A percentile compares a stretch with the other conserved stretches of the same genome.
These are phyloP conservation scores for Zhuqinia jingwanae DNA, from an alignment of 2,888 invertebrate genomes.

Conservation along the genomic window DNA sequence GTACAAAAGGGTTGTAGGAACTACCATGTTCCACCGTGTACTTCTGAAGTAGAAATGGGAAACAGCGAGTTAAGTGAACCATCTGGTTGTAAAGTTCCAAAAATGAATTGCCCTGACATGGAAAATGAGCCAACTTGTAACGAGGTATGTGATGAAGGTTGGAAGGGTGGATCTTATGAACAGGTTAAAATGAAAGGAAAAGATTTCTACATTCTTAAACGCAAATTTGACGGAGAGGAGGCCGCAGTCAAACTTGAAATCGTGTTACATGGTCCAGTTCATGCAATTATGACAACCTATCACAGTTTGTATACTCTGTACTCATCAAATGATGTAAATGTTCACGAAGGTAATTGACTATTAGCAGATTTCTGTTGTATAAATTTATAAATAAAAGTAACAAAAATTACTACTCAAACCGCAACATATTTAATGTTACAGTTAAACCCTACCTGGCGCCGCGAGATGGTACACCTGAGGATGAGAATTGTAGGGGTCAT, in stretches of 20 bases:
- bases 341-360: not conserved
- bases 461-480: not conserved
- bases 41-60: not conserved
- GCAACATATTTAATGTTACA: not conserved
- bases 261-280: not conserved
- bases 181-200: not conserved
- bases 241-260: not conserved
- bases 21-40: not conserved
- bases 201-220: not conserved
- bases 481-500: not conserved
- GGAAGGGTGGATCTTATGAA: not conserved
- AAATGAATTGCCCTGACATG: not conserved
- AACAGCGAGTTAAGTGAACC: not conserved
- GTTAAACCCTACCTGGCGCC: not conserved
- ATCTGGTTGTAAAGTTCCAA: not conserved
- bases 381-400: too few species aligned
- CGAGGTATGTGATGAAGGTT: not conserved
- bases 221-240: not conserved
- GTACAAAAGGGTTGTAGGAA: slow-evolving; percentile 1
- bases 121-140: too few species aligned
- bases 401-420: not conserved
- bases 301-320: not conserved
- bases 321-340: not conserved
- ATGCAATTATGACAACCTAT: slow-evolving; percentile 6
- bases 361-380: too few species aligned